Evolutionary conservation across 2,797 vertebrate genomes (phyloP).

Genomic region (Myripristis murdjan): DNA sequence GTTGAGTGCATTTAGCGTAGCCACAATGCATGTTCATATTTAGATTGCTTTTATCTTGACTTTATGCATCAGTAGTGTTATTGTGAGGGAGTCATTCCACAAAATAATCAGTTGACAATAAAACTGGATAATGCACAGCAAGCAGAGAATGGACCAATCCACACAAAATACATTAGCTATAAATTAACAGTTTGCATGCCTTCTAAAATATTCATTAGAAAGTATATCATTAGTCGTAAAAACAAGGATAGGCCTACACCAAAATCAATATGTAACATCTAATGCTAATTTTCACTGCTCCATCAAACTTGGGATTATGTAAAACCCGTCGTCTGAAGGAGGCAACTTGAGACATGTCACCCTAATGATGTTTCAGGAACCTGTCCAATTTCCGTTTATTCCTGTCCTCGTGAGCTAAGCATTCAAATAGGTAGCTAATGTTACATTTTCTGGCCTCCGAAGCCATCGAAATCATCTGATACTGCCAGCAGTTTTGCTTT

Average conservation of each 20-base stretch:
- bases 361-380: conserved; percentile 63
- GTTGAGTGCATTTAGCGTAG: conserved; percentile 76
- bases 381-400: conserved; percentile 69
- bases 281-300: conserved; percentile 52
- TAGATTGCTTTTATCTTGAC: conserved; percentile 84
- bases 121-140: conserved; percentile 75
- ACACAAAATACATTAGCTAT: conserved; percentile 70
- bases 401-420: conserved; percentile 68
- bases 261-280: conserved; percentile 68
- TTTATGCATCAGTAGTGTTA: conserved; percentile 81
- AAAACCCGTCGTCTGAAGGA: conserved; percentile 38
- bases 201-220: conserved; percentile 73
- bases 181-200: conserved; percentile 81
- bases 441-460: conserved; percentile 73
- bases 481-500: conserved; percentile 72
- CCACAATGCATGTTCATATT: conserved; percentile 81
- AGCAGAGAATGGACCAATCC: conserved; percentile 66
- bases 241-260: conserved; percentile 31
- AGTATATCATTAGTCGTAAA: conserved; percentile 63
- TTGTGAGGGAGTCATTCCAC: conserved; percentile 78
- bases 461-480: conserved; percentile 75
- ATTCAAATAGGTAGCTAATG: conserved; percentile 79
- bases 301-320: conserved; percentile 58
- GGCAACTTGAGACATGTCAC: conserved; percentile 41
- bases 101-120: conserved; percentile 81